Conservation (phyloP, 2,888 invertebrate species). For the Sericinus montela region DNA sequence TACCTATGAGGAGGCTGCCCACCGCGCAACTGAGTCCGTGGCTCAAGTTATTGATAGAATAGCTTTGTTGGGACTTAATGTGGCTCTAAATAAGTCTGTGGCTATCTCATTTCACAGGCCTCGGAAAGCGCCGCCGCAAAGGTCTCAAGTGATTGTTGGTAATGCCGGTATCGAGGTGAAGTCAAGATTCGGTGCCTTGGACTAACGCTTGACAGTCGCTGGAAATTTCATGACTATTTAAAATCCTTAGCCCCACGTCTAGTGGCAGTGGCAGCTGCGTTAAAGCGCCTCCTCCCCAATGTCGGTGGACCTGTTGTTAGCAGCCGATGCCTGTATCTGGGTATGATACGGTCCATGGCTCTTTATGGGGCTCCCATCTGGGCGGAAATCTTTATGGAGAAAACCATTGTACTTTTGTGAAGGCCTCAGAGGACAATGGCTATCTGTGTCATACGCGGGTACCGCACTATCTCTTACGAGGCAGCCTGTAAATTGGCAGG, state of each 20-base stretch:
- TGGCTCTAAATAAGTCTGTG: slow-evolving; percentile 10
- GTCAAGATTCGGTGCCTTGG: neutral
- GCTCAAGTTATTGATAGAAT: slow-evolving; percentile 11
- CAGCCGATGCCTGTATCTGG: slow-evolving; percentile 10
- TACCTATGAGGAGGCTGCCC: slow-evolving; percentile 1
- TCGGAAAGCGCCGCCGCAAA: slow-evolving; percentile 10
- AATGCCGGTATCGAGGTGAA: slow-evolving; percentile 10
- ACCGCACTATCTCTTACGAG: slow-evolving; percentile 17
- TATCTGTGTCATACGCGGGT: slow-evolving; percentile 13
- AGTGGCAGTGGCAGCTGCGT: neutral
- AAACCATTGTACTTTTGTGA: neutral
- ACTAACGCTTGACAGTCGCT: neutral
- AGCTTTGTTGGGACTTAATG: slow-evolving; percentile 17
- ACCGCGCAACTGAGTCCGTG: slow-evolving; percentile 5
- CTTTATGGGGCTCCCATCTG: slow-evolving; percentile 7
- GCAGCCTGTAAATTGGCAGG: slow-evolving; percentile 20
- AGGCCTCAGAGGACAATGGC: slow-evolving; percentile 12
- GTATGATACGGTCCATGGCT: slow-evolving; percentile 13
- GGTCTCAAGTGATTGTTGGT: slow-evolving; percentile 1
- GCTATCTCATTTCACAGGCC: too few relatives aligned
- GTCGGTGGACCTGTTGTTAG: neutral
- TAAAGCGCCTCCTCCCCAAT: slow-evolving; percentile 6
- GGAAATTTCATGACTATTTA: neutral
- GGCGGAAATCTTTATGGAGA: neutral
- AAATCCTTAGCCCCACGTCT: too few relatives aligned